Evolutionary conservation across 2,797 vertebrate species (phyloP).

Genomic region (Hemitrygon akajei): DNA sequence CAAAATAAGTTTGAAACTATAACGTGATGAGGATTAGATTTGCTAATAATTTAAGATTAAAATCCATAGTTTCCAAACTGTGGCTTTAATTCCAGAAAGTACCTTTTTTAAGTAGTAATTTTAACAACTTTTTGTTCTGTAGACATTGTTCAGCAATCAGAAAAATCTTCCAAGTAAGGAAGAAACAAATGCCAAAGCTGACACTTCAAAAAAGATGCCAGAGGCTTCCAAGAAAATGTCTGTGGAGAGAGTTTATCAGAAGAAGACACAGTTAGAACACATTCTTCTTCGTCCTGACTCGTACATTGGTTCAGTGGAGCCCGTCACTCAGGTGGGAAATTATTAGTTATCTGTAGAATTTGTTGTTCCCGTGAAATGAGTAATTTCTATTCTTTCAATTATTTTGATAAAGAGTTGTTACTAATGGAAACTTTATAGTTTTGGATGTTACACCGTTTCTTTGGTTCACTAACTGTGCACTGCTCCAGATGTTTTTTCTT

Average conservation of each 20-base stretch:
- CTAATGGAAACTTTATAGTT: background rate
- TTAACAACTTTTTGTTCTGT: conserved; percentile 35
- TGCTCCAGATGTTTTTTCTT: too few relatives aligned
- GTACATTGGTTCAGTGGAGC: conserved; percentile 90
- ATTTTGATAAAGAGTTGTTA: background rate
- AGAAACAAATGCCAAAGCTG: conserved; percentile 67
- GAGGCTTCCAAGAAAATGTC: conserved; percentile 86
- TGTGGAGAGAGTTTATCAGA: conserved; percentile 96
- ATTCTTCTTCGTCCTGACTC: conserved; percentile 96
- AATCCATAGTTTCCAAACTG: background rate
- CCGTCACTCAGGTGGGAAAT: conserved; percentile 77
- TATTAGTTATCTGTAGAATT: background rate
- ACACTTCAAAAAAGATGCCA: conserved; percentile 60
- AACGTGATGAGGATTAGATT: background rate
- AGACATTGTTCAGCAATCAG: conserved; percentile 80
- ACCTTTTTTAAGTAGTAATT: background rate
- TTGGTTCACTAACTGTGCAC: too few relatives aligned
- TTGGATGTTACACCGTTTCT: background rate
- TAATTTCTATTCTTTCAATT: background rate
- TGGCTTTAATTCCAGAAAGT: background rate
- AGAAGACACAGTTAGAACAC: conserved; percentile 96
- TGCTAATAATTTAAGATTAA: background rate
- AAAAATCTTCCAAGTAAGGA: conserved; percentile 75
- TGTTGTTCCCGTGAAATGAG: background rate
- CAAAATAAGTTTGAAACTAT: background rate